Percentiles rank a stretch among this genome's conserved stretches.
Conservation (phyloP, 2,113 vertebrate species). For the Physeter macrocephalus region DNA sequence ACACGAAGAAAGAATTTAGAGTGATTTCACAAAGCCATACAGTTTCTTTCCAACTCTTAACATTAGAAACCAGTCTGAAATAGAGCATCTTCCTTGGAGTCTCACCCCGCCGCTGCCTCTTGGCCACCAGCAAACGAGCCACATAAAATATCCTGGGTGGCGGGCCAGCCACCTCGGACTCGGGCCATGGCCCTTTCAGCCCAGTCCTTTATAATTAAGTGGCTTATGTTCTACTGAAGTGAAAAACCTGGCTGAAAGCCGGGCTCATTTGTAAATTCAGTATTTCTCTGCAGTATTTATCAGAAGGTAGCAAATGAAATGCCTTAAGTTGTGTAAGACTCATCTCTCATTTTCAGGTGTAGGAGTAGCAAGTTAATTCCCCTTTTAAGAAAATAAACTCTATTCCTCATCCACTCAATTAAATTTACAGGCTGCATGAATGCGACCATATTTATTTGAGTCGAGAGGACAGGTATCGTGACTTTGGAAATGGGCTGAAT, state of each 20-base stretch:
- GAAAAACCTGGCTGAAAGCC: neutral
- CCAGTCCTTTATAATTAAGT: neutral
- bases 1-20: fast-evolving
- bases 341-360: neutral
- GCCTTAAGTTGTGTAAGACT: fast-evolving
- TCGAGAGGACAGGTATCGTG: fast-evolving
- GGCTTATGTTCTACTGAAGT: neutral
- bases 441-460: neutral
- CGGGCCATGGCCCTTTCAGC: neutral
- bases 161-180: fast-evolving
- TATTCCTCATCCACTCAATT: neutral
- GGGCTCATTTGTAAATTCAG: fast-evolving
- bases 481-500: neutral
- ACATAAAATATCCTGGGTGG: fast-evolving
- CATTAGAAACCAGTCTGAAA: neutral
- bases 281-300: neutral
- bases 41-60: neutral
- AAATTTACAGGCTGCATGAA: neutral
- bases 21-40: neutral
- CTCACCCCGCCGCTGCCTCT: neutral
- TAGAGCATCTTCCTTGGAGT: fast-evolving
- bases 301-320: fast-evolving
- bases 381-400: neutral
- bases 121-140: fast-evolving
- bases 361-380: fast-evolving